These are phyloP conservation scores for Adelges cooleyi DNA, from an alignment of 1,140 invertebrate genomes.

Conservation along the genomic window DNA sequence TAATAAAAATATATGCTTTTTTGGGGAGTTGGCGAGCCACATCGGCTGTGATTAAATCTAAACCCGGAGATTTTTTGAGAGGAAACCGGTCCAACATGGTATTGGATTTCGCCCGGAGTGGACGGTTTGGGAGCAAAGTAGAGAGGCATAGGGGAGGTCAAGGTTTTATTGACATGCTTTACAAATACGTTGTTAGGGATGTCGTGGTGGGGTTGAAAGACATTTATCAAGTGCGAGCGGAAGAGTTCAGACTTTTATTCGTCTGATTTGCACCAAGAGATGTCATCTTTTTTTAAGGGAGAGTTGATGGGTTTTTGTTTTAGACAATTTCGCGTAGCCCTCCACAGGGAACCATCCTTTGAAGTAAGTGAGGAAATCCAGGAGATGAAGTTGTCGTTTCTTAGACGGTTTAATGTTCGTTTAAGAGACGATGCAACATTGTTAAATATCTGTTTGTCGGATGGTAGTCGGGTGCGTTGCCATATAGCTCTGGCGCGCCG, in stretches of 20 bases:
- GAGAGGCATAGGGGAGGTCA: not conserved
- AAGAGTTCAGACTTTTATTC: not conserved
- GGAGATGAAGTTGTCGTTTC: no score
- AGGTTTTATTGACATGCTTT: not conserved
- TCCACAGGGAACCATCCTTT: not conserved
- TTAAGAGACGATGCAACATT: no score
- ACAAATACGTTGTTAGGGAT: not conserved
- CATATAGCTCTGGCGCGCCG: not conserved
- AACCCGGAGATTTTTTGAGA: not conserved
- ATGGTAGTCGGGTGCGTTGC: not conserved
- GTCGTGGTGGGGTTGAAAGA: no score
- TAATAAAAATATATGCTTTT: not conserved
- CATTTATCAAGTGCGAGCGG: not conserved
- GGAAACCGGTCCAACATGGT: not conserved
- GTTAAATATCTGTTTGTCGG: not conserved
- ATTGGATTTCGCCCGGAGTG: not conserved
- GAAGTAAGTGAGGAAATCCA: not conserved
- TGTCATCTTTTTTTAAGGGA: not conserved
- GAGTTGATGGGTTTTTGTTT: not conserved
- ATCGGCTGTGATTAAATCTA: not conserved
- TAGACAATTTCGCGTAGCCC: not conserved
- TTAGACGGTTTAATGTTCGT: no score
- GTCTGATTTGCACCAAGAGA: not conserved
- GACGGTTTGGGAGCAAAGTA: not conserved
- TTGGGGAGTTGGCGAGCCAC: not conserved